phyloP scores from a whole-genome alignment of 2,113 vertebrate genomes.

The Chroicocephalus ridibundus region DNA sequence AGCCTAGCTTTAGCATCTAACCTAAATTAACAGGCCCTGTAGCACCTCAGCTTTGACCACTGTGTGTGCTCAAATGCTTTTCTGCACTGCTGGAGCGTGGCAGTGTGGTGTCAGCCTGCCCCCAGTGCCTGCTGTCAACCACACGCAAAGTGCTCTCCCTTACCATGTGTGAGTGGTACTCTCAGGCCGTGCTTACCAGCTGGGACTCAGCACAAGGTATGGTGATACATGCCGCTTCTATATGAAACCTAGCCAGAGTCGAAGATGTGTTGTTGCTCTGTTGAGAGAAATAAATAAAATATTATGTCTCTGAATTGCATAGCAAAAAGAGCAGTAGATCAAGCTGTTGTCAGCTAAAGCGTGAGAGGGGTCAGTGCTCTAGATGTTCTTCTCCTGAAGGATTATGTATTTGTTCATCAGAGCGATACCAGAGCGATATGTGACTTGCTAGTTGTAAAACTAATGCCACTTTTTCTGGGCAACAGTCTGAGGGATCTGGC shows the following conservation, averaged over 20 bases:
- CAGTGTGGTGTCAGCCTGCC: not conserved
- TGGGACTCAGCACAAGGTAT: not conserved
- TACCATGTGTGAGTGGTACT: rapidly evolving
- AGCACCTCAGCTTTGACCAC: not conserved
- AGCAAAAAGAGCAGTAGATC: not conserved
- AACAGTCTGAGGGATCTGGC: not conserved
- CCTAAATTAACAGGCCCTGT: not conserved
- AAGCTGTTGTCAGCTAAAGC: not conserved
- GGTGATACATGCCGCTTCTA: not conserved
- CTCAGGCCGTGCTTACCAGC: not conserved
- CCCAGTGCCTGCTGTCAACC: not conserved
- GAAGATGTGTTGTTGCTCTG: not conserved
- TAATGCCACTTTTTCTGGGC: not conserved
- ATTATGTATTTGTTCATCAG: not conserved
- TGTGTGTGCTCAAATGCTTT: not conserved
- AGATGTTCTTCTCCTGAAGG: not conserved
- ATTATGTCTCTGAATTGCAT: not conserved
- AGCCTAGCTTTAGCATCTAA: not conserved
- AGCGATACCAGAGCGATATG: not conserved
- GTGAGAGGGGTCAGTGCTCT: not conserved
- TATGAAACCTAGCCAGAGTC: not conserved
- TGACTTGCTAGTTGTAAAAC: not conserved
- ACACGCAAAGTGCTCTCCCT: not conserved
- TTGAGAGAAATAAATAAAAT: not conserved
- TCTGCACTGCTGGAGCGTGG: not conserved